These are phyloP conservation scores for Diaprepes abbreviatus DNA, from an alignment of 2,888 invertebrate species.

Conservation along the genomic window DNA sequence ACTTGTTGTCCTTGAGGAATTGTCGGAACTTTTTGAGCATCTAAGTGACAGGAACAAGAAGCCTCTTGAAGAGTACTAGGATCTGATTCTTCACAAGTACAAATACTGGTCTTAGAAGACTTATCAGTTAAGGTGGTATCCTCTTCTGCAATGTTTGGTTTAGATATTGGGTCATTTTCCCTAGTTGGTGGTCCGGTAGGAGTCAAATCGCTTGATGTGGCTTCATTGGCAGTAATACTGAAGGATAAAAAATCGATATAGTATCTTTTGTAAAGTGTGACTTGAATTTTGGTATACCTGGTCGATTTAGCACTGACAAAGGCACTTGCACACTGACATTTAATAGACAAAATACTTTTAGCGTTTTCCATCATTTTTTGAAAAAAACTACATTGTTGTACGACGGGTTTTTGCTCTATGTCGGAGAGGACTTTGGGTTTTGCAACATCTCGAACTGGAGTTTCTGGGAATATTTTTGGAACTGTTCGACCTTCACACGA, in stretches of 20 bases:
- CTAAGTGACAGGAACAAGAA: constrained; percentile 25
- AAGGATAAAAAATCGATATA: too few species aligned
- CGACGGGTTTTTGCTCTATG: constrained; percentile 16
- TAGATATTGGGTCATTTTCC: constrained; percentile 41
- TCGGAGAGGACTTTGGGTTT: not conserved
- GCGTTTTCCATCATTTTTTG: constrained; percentile 57
- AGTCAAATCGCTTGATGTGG: constrained; percentile 3
- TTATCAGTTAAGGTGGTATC: constrained; percentile 28
- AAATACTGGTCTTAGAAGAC: constrained; percentile 34
- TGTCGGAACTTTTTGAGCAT: not conserved
- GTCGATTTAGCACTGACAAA: constrained; percentile 17
- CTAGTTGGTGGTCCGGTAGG: constrained; percentile 50
- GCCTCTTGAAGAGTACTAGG: constrained; percentile 22
- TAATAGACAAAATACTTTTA: constrained; percentile 54
- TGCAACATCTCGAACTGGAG: constrained; percentile 39
- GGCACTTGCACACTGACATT: constrained; percentile 43
- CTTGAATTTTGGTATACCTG: too few species aligned
- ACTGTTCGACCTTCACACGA: constrained; percentile 1
- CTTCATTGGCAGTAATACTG: not conserved
- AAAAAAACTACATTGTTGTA: constrained; percentile 52
- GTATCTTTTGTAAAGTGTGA: too few species aligned
- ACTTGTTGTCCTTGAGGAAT: constrained; percentile 22
- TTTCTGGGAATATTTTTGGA: constrained; percentile 45
- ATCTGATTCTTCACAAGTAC: constrained; percentile 32
- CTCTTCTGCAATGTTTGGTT: constrained; percentile 25